These are phyloP conservation scores for Acipenser oxyrinchus DNA, from an alignment of 2,797 vertebrate genomes.

Conservation along the genomic window DNA sequence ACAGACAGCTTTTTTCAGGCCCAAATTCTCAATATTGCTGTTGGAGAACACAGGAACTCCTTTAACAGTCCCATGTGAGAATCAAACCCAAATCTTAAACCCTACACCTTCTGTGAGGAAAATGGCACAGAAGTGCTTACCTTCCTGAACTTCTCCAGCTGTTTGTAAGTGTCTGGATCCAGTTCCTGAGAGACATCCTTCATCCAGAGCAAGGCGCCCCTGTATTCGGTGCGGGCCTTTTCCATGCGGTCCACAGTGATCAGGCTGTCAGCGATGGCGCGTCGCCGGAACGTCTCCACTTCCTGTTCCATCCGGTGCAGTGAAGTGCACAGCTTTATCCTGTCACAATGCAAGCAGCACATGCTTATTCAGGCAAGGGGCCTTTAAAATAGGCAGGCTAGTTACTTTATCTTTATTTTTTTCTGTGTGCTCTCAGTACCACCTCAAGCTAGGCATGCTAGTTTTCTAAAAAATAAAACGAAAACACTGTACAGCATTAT, in stretches of 20 bases:
- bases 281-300: conserved; percentile 68
- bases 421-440: no score
- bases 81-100: background rate
- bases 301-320: conserved; percentile 73
- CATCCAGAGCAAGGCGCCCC: conserved; percentile 73
- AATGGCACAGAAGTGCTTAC: conserved; percentile 28
- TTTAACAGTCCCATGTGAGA: no score
- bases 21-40: no score
- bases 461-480: no score
- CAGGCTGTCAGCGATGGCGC: conserved; percentile 66
- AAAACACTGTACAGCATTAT: no score
- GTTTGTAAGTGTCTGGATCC: conserved; percentile 77
- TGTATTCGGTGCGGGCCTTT: conserved; percentile 68
- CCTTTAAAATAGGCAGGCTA: no score
- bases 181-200: conserved; percentile 74
- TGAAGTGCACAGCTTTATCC: conserved; percentile 63
- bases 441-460: no score
- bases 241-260: conserved; percentile 74
- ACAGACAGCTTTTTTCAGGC: no score
- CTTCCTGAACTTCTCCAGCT: conserved; percentile 80
- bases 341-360: conserved; percentile 29
- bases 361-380: background rate
- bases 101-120: background rate
- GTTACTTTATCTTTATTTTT: no score
- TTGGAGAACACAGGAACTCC: no score